phyloP scores from a whole-genome alignment of 1,140 invertebrate genomes.

The Xylocopa sonorina region DNA sequence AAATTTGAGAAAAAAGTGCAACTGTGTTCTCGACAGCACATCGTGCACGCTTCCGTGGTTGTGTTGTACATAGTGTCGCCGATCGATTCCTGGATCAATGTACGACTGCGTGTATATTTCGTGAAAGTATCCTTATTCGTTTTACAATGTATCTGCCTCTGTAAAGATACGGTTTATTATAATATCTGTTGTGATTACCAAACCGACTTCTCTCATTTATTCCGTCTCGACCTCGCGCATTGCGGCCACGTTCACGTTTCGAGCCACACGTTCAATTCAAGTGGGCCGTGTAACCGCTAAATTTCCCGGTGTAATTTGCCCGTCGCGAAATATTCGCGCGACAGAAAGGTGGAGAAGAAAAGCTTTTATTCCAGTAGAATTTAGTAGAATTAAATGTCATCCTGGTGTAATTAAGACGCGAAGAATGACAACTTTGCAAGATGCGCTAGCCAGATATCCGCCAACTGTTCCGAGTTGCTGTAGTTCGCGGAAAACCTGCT shows the following conservation, averaged over 20 bases:
- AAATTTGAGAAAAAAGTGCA: slow-evolving; percentile 70
- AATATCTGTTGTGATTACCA: slow-evolving; percentile 79
- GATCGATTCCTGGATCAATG: slow-evolving; percentile 73
- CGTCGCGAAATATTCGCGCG: too few relatives aligned
- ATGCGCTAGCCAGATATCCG: slow-evolving; percentile 30
- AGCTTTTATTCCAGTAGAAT: too few relatives aligned
- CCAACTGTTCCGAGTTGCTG: slow-evolving; percentile 51
- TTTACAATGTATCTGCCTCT: slow-evolving; percentile 79
- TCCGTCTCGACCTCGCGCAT: neutral
- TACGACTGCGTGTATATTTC: slow-evolving; percentile 78
- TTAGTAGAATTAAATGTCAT: too few relatives aligned
- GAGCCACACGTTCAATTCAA: too few relatives aligned
- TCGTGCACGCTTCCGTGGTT: slow-evolving; percentile 63
- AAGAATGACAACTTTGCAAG: slow-evolving; percentile 39
- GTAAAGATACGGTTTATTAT: slow-evolving; percentile 80
- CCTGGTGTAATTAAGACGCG: too few relatives aligned
- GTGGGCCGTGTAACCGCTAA: too few relatives aligned
- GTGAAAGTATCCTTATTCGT: slow-evolving; percentile 76
- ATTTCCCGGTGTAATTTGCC: too few relatives aligned
- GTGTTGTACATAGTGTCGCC: slow-evolving; percentile 74
- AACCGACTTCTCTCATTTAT: slow-evolving; percentile 36
- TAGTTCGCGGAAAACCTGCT: neutral
- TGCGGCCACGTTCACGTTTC: too few relatives aligned
- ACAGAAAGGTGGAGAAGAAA: too few relatives aligned
- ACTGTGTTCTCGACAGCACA: slow-evolving; percentile 51